Conservation (phyloP, 2,797 vertebrate species). For the Rhinella marina region DNA sequence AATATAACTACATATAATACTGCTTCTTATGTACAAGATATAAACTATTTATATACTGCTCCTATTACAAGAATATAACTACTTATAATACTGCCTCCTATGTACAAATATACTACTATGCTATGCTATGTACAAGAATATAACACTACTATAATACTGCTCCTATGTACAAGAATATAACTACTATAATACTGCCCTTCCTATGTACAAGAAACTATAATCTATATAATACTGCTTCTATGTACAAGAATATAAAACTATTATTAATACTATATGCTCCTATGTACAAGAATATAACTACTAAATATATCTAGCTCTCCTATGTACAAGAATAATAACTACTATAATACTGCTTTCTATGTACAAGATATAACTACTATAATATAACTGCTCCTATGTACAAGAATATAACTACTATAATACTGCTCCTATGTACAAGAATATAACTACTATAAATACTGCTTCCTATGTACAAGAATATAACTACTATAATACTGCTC, state of each 20-base stretch:
- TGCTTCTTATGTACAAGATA: neutral
- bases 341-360: neutral
- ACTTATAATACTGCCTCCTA: too few relatives aligned
- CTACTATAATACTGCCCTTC: neutral
- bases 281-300: conserved; percentile 7
- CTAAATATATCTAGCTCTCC: neutral
- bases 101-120: too few relatives aligned
- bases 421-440: neutral
- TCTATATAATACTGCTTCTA: neutral
- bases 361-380: conserved; percentile 3
- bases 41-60: too few relatives aligned
- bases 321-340: neutral
- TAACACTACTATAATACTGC: conserved; percentile 4
- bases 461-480: too few relatives aligned
- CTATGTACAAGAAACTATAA: conserved; percentile 9
- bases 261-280: conserved; percentile 1
- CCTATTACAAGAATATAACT: too few relatives aligned
- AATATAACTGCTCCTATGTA: neutral
- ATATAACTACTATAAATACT: neutral
- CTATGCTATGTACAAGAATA: too few relatives aligned
- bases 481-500: too few relatives aligned
- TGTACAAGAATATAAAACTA: conserved; percentile 6
- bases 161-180: neutral
- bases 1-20: conserved; percentile 6
- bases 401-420: too few relatives aligned